Base-by-base conservation (phyloP, 2,113 vertebrate species). In the Sylvilagus bachmani region DNA sequence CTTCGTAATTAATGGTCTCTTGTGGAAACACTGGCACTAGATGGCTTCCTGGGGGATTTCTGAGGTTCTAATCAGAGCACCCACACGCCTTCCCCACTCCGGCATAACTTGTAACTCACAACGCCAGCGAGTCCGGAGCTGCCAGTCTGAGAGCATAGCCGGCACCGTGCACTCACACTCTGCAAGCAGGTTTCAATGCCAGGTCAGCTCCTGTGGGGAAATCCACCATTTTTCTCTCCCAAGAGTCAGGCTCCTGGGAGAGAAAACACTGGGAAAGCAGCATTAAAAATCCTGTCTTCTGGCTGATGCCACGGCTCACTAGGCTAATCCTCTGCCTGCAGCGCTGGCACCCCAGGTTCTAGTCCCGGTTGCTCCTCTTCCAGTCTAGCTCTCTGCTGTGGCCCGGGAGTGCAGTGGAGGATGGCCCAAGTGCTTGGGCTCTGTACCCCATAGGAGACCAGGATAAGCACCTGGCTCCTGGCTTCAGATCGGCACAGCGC, bases 151-250 rank as follows among this genome's bases (percentile, higher is more conserved):
- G 49, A 64, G 55, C 27, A 79, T 5, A 62, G 27, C 7, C 17
- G 11, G 64, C 13, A 25, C 61, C 25, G 17, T 27, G 31, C 11
- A 31, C 36, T 89, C 36, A 10, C 33, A n/a, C 24, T 36, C n/a
- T 11, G 16, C 82, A 86, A 88, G 33, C 25, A 5, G 58, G 83
- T 61, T 64, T 81, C 58, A 79, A 5, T 61, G 64, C 44, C 6
- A 91, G 66, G 61, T 74, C 67, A 93, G 36, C 29, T 73, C 49
- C 67, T 62, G 49, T 49, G 33, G 62, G 31, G 33, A 94, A 95
- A 93, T 49, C 55, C 33, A 81, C 22, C 10, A 10, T 67, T 24
- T 80, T 70, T 71, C 25, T 53, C 29, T 24, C 44, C 29, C 24
- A 61, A 31, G 38, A 88, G 64, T 38, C 44, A 67, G 36, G 16